Conservation (phyloP, 1,140 invertebrate species). For the Tetragonula clypearis region DNA sequence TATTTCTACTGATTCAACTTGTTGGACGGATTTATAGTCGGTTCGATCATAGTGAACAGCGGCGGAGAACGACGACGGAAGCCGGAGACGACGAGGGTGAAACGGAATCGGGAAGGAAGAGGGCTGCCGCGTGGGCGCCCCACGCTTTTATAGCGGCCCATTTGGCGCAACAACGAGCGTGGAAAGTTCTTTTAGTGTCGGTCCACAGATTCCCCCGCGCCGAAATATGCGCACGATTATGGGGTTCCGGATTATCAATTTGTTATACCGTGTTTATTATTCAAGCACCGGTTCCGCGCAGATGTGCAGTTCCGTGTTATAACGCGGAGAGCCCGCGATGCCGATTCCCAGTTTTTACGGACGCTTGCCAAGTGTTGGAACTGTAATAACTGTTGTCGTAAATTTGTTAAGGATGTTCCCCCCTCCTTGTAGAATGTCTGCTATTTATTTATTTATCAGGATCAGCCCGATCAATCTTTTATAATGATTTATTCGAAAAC, state of each 20-base stretch:
- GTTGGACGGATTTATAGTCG: no score
- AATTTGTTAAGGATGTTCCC: not conserved
- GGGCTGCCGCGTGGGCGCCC: conserved; percentile 36
- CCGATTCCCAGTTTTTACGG: conserved; percentile 31
- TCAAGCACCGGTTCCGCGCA: conserved; percentile 58
- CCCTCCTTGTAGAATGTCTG: not conserved
- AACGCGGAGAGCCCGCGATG: conserved; percentile 38
- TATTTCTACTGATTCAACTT: no score
- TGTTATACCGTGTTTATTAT: conserved; percentile 80
- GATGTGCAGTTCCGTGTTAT: conserved; percentile 44
- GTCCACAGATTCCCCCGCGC: conserved; percentile 75
- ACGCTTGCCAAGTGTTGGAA: conserved; percentile 43
- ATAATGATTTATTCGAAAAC: no score
- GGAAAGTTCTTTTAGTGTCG: conserved; percentile 81
- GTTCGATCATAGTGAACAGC: not conserved
- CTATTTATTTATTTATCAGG: not conserved
- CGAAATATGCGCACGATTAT: conserved; percentile 79
- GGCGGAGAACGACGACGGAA: not conserved
- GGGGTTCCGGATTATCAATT: conserved; percentile 81
- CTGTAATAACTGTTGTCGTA: not conserved
- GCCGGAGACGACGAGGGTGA: not conserved
- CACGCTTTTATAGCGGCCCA: conserved; percentile 81
- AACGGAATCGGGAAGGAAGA: not conserved
- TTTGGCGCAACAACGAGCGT: conserved; percentile 82
- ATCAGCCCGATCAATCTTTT: not conserved